Evolutionary conservation across 2,888 invertebrate genomes (phyloP).

Genomic region (Hydrotaea cyrtoneurina): DNA sequence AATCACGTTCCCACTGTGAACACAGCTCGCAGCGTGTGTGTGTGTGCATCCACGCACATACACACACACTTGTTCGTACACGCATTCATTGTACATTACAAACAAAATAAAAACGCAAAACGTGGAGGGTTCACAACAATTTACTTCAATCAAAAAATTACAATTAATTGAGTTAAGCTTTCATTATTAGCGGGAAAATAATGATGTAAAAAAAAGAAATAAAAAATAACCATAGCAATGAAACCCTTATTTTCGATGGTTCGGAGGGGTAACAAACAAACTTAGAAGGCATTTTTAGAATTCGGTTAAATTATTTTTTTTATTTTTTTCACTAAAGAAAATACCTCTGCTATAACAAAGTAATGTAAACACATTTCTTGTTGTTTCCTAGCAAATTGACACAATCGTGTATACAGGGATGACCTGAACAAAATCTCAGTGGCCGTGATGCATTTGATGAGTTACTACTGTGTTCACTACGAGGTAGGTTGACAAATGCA

Average conservation of each 20-base stretch:
- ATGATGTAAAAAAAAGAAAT: slow-evolving; percentile 9
- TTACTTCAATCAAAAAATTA: slow-evolving; percentile 59
- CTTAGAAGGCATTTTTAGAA: too few relatives aligned
- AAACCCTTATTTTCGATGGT: neutral
- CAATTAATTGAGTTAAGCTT: slow-evolving; percentile 61
- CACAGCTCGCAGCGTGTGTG: neutral
- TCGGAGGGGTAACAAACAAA: neutral
- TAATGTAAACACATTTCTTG: too few relatives aligned
- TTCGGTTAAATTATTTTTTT: too few relatives aligned
- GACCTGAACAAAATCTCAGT: too few relatives aligned
- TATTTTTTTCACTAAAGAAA: too few relatives aligned
- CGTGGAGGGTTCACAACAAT: slow-evolving; percentile 44
- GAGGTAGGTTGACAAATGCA: too few relatives aligned
- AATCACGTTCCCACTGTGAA: neutral
- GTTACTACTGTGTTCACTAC: too few relatives aligned
- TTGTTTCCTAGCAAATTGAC: too few relatives aligned
- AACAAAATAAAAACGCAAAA: neutral
- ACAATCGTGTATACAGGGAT: too few relatives aligned
- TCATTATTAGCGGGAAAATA: slow-evolving; percentile 32
- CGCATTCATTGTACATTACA: neutral
- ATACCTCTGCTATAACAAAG: too few relatives aligned
- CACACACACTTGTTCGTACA: neutral
- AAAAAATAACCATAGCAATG: neutral
- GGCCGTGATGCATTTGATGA: too few relatives aligned
- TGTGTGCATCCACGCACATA: slow-evolving; percentile 13